Conservation (phyloP, 2,888 invertebrate species). For the Cynaeus angustus region DNA sequence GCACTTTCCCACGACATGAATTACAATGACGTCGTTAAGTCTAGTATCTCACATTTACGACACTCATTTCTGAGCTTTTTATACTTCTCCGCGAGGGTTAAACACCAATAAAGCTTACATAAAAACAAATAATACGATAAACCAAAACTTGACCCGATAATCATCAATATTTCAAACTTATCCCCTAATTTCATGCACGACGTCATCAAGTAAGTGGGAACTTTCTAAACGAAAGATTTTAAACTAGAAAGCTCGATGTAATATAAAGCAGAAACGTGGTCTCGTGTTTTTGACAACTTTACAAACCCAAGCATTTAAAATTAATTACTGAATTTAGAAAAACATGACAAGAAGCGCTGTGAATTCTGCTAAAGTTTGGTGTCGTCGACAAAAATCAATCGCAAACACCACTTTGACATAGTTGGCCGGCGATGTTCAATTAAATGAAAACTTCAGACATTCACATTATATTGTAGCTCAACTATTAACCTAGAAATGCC, state of each 20-base stretch:
- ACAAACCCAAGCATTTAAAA: slow-evolving; percentile 35
- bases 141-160: no score
- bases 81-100: neutral
- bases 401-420: neutral
- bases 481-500: no score
- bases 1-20: slow-evolving; percentile 36
- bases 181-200: neutral
- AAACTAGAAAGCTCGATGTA: slow-evolving; percentile 34
- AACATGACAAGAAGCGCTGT: neutral
- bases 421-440: neutral
- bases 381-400: slow-evolving; percentile 10
- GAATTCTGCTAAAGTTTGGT: neutral
- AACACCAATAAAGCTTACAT: slow-evolving; percentile 1
- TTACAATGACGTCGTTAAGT: slow-evolving; percentile 42
- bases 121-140: neutral
- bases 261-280: slow-evolving; percentile 35
- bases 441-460: neutral
- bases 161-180: no score
- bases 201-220: slow-evolving; percentile 24
- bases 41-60: slow-evolving; percentile 32
- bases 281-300: slow-evolving; percentile 46
- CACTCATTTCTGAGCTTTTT: slow-evolving; percentile 22
- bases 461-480: no score
- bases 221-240: slow-evolving; percentile 40
- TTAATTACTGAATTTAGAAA: slow-evolving; percentile 40